Evolutionary conservation across 92 coral and sea anemone species (phyloP), one percentile per base, ranked within the genome.

Genomic region (Parazoanthus darwini): DNA sequence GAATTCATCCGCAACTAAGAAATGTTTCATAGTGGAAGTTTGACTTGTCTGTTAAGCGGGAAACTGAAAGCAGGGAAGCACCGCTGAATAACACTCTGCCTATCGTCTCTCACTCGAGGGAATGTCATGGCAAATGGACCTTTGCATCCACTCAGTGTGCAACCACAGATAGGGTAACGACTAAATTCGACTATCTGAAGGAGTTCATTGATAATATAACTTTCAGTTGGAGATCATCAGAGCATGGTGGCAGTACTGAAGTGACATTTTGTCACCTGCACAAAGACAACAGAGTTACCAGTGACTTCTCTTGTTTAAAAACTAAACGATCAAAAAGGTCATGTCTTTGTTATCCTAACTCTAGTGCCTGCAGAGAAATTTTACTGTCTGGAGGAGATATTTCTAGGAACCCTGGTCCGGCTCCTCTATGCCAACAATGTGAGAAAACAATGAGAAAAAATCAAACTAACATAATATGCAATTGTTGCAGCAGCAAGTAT

Each of bases 281-380:
- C 65, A 56, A 56, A 9, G 65, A 56, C 65, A 56, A 56, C 65
- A 56, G 65, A 9, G 65, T 56, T 56, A 3, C 18, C 65, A 9
- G 65, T 15, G 65, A 56, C 65, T 56, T 56, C 14, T 6, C 65
- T 56, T 56, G 14, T 56, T 56, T 9, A 56, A 56, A 56, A 56
- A 2, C 14, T 56, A 56, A 56, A 56, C 65, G 65, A 56, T 56
- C 65, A 9, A 56, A 56, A 56, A 56, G 65, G 65, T 15, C 65
- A 56, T 56, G 65, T 15, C 65, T 56, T 6, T 9, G 18, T 6
- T 56, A 9, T 6, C 65, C 78, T 14, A 74, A 73, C 77, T 73
- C 77, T 25, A 73, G 77, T 73, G 77, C 77, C 77, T 73, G 77
- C 77, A 33, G 37, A 37, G 38, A 37, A 73, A 25, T 73, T 6